Evolutionary conservation across 2,113 vertebrate genomes (phyloP).

Genomic region (Meles meles): DNA sequence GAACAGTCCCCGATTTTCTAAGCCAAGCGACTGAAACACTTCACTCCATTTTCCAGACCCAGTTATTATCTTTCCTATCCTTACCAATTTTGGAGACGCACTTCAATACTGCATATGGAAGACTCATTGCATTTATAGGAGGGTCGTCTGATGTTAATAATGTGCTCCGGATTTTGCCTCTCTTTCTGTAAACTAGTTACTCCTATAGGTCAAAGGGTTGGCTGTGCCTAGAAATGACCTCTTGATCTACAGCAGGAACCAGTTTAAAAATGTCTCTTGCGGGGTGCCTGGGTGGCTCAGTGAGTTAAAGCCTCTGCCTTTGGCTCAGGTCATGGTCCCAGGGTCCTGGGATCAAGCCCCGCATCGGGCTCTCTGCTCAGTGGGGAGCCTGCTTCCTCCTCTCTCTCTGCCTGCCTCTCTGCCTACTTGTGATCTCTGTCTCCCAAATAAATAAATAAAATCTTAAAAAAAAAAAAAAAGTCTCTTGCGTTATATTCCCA

Average conservation of each 20-base stretch:
- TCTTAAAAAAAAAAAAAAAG: no score
- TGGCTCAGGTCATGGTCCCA: no score
- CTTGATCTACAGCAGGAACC: background rate
- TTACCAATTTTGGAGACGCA: background rate
- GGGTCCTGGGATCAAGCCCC: no score
- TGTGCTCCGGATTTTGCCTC: background rate
- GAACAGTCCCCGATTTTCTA: background rate
- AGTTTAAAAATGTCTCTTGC: background rate
- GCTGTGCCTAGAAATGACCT: background rate
- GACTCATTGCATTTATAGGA: background rate
- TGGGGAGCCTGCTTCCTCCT: no score
- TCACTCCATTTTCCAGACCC: background rate
- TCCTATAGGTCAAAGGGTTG: background rate
- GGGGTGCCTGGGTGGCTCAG: no score
- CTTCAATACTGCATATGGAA: background rate
- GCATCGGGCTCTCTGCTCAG: no score
- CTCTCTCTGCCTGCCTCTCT: no score
- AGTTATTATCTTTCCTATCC: background rate
- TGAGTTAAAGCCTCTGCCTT: no score
- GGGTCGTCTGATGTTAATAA: fast-evolving
- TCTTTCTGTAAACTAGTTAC: background rate
- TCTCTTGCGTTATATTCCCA: background rate
- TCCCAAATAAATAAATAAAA: no score
- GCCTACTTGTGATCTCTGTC: no score
- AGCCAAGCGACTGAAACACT: background rate